phyloP scores from a whole-genome alignment of 2,113 vertebrate genomes.

The Corythornis vintsioides region DNA sequence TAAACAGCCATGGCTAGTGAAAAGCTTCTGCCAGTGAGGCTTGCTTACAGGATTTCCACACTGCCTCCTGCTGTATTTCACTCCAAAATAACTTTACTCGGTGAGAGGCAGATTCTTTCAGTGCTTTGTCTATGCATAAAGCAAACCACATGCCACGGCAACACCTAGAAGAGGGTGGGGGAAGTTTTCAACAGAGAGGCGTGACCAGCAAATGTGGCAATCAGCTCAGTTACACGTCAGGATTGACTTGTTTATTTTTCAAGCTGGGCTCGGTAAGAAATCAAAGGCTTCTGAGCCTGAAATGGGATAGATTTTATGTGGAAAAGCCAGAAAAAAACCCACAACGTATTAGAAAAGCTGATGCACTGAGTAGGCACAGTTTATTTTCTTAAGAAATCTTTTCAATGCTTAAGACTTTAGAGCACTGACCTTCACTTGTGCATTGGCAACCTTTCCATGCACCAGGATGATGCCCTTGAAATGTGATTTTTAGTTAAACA shows the following conservation, averaged over 20 bases:
- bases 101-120: slow-evolving; percentile 33
- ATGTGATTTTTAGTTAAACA: not conserved
- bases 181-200: slow-evolving; percentile 74
- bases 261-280: not conserved
- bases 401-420: not conserved
- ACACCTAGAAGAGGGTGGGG: slow-evolving; percentile 77
- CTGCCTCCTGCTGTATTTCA: slow-evolving; percentile 27
- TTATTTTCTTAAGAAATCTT: not conserved
- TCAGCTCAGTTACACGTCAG: slow-evolving; percentile 56
- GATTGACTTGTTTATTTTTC: slow-evolving; percentile 65
- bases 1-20: not conserved
- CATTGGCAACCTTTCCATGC: not conserved
- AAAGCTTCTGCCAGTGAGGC: not conserved
- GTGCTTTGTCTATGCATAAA: slow-evolving; percentile 42
- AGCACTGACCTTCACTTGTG: not conserved
- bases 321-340: slow-evolving; percentile 1
- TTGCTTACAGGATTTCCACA: not conserved
- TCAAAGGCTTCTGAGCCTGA: not conserved
- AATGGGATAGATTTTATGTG: not conserved
- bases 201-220: slow-evolving; percentile 60
- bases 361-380: not conserved
- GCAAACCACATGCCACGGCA: slow-evolving; percentile 63
- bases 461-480: not conserved
- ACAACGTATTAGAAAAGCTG: not conserved
- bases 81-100: slow-evolving; percentile 43